Conservation (phyloP, 1,140 invertebrate species). For the Bicyclus anynana region DNA sequence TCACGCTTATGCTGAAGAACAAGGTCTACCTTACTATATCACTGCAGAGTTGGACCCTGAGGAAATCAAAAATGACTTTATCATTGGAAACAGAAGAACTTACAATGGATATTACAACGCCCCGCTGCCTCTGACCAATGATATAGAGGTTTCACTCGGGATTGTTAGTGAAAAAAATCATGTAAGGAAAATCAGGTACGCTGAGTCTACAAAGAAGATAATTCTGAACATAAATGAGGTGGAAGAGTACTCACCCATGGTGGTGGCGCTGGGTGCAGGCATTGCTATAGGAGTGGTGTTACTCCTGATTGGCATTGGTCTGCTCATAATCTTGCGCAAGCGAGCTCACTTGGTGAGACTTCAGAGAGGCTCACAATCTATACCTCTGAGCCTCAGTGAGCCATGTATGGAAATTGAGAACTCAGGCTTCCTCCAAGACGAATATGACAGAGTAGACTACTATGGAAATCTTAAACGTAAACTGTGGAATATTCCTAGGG, state of each 20-base stretch:
- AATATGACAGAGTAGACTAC: constrained; percentile 82
- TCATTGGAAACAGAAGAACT: constrained; percentile 85
- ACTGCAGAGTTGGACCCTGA: constrained; percentile 84
- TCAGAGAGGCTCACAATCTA: constrained; percentile 67
- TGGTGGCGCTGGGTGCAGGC: constrained; percentile 66
- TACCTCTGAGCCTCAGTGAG: constrained; percentile 75
- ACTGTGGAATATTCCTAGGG: constrained; percentile 84
- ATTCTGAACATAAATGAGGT: constrained; percentile 71
- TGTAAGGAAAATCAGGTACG: constrained; percentile 82
- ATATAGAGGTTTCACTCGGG: constrained; percentile 85
- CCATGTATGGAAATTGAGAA: constrained; percentile 79
- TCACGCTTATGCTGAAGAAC: constrained; percentile 78
- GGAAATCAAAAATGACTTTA: constrained; percentile 81
- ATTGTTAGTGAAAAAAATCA: constrained; percentile 83
- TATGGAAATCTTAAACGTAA: constrained; percentile 86
- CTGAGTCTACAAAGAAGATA: constrained; percentile 76
- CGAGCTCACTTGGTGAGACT: constrained; percentile 52
- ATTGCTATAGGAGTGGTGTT: constrained; percentile 71
- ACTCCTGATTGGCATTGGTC: constrained; percentile 60
- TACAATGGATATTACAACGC: constrained; percentile 90
- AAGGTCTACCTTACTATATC: constrained; percentile 86
- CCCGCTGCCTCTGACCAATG: constrained; percentile 80
- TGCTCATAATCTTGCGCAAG: constrained; percentile 67
- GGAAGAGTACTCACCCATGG: constrained; percentile 61
- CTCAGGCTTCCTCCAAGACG: constrained; percentile 85